A percentile compares a stretch with the other conserved stretches of the same genome.
Conservation (phyloP, 2,888 invertebrate species). For the Eupithecia pulchellata region DNA sequence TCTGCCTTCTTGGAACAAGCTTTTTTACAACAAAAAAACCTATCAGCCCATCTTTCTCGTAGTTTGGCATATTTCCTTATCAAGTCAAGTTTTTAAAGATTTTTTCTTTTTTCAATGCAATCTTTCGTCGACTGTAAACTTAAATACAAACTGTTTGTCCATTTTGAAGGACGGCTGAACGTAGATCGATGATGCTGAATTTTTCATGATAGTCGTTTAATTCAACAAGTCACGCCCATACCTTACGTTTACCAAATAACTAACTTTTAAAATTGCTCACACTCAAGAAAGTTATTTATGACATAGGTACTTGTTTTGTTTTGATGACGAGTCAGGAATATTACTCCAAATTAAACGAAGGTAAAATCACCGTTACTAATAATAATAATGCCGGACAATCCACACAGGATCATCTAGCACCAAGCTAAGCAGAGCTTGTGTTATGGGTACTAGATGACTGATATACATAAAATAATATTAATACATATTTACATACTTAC, state of each 20-base stretch:
- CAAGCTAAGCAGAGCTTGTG: too few species aligned
- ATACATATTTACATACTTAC: too few species aligned
- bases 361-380: too few species aligned
- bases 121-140: background rate
- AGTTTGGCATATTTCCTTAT: background rate
- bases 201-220: background rate
- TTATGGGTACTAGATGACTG: too few species aligned
- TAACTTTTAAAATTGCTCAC: too few species aligned
- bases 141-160: background rate
- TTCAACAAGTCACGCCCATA: background rate
- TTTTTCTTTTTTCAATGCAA: background rate
- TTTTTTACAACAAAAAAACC: background rate
- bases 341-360: background rate
- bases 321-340: background rate
- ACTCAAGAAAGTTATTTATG: too few species aligned
- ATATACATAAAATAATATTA: too few species aligned
- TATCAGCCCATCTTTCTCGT: background rate
- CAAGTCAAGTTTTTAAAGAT: background rate
- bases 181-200: conserved; percentile 3
- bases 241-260: background rate
- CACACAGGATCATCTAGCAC: too few species aligned
- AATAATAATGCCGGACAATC: too few species aligned
- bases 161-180: conserved; percentile 6
- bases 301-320: too few species aligned
- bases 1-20: background rate